Conservation (phyloP, 2,888 invertebrate genomes). For the Drosophila neonasuta region DNA sequence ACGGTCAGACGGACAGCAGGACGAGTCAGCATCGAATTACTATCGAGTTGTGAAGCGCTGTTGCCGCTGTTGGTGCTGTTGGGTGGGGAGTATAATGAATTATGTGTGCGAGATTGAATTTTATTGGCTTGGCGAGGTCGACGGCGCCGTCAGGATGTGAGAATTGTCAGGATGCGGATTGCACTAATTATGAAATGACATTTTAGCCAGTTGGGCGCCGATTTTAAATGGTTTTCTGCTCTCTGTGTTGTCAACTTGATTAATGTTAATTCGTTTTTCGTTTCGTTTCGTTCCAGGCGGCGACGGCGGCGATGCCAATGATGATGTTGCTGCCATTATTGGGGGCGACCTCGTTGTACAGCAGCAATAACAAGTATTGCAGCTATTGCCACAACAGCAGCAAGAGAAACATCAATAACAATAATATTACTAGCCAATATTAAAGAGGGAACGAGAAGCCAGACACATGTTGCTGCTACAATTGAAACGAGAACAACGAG, state of each 20-base stretch:
- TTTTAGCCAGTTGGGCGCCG: conserved; percentile 37
- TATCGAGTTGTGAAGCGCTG: not conserved
- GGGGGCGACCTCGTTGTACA: conserved; percentile 35
- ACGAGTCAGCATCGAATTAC: not conserved
- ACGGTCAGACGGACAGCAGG: conserved; percentile 2
- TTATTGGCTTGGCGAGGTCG: conserved; percentile 52
- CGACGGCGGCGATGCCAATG: conserved; percentile 38
- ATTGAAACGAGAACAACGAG: conserved; percentile 41
- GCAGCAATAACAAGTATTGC: not conserved
- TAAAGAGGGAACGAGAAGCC: conserved; percentile 36
- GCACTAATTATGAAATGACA: conserved; percentile 71
- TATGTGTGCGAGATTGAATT: conserved; percentile 60
- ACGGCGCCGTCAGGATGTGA: conserved; percentile 50
- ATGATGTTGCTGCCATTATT: conserved; percentile 56
- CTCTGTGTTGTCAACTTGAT: conserved; percentile 44
- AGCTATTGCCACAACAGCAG: conserved; percentile 14
- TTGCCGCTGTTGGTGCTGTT: not conserved
- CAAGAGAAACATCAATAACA: conserved; percentile 13
- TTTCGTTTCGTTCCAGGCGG: conserved; percentile 40
- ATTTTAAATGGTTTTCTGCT: conserved; percentile 60
- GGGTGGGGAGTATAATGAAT: conserved; percentile 3
- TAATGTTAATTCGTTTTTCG: conserved; percentile 43
- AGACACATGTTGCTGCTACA: conserved; percentile 73
- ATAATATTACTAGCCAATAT: conserved; percentile 34
- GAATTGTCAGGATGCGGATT: conserved; percentile 66